phyloP scores from a whole-genome alignment of 2,113 vertebrate species.

The Glareola pratincola region DNA sequence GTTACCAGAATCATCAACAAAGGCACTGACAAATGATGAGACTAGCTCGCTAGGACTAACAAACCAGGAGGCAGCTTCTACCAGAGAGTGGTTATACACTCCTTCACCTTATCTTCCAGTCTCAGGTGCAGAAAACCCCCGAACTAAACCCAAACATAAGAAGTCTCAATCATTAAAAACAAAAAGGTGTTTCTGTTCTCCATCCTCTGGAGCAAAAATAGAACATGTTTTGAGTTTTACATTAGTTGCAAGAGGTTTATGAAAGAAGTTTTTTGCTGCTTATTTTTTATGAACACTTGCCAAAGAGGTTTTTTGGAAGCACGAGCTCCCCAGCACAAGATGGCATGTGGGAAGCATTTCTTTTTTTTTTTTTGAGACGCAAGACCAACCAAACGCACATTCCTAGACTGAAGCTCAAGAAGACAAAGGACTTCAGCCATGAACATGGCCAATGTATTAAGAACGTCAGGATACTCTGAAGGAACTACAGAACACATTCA shows the following conservation, averaged over 20 bases:
- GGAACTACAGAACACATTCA: neutral
- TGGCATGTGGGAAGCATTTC: neutral
- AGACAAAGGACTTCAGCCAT: neutral
- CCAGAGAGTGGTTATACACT: neutral
- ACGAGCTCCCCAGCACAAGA: neutral
- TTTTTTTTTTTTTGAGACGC: neutral
- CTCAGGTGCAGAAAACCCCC: neutral
- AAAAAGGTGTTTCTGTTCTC: neutral
- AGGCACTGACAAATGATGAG: neutral
- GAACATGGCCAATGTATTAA: neutral
- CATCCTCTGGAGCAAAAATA: neutral
- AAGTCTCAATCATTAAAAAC: neutral
- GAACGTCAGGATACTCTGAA: neutral
- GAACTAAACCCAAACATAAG: neutral
- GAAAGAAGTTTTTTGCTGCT: neutral
- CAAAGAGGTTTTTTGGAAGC: neutral
- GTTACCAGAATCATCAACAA: neutral
- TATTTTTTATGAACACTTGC: neutral
- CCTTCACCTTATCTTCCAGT: neutral
- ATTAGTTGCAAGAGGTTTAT: neutral
- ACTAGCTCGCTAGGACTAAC: neutral
- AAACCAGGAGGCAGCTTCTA: neutral
- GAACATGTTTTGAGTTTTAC: neutral
- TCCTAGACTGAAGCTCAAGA: neutral
- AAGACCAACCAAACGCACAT: neutral